Percentiles rank a stretch among this genome's conserved stretches.
Evolutionary conservation across 2,888 invertebrate species (phyloP).

Genomic region (Drosophila gaucha): DNA sequence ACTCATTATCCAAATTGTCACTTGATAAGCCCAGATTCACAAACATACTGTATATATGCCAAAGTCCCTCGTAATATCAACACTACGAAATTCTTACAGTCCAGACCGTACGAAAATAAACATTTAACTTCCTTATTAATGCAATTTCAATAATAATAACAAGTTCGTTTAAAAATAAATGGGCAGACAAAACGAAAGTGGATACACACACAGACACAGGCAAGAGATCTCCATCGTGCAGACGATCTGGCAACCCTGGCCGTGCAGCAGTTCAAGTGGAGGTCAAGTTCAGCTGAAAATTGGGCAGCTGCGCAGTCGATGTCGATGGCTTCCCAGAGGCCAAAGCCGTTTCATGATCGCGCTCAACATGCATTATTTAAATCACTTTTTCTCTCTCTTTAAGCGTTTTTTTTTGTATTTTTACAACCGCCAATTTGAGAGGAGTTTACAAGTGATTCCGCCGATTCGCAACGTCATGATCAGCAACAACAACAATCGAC

Average conservation of each 20-base stretch:
- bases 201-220: not conserved
- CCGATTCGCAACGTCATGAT: constrained; percentile 57
- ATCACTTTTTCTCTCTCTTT: constrained; percentile 18
- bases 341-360: constrained; percentile 11
- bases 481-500: constrained; percentile 2
- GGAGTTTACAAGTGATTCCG: constrained; percentile 27
- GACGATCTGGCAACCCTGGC: constrained; percentile 8
- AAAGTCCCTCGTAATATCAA: constrained; percentile 6
- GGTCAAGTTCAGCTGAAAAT: constrained; percentile 48
- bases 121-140: constrained; percentile 77
- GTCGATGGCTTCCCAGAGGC: constrained; percentile 15
- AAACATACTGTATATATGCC: constrained; percentile 20
- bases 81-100: constrained; percentile 22
- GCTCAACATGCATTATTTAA: constrained; percentile 43
- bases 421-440: constrained; percentile 28
- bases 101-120: constrained; percentile 69
- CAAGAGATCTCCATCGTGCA: not conserved
- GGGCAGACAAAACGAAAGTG: constrained; percentile 65
- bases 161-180: constrained; percentile 55
- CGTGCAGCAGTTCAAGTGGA: constrained; percentile 41
- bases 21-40: constrained; percentile 3
- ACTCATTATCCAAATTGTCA: not conserved
- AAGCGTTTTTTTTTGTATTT: not conserved
- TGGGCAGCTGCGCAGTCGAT: constrained; percentile 14
- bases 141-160: constrained; percentile 72